Evolutionary conservation across 1,140 invertebrate species (phyloP), one percentile per base, ranked within the genome.

Genomic region (Microplitis demolitor): DNA sequence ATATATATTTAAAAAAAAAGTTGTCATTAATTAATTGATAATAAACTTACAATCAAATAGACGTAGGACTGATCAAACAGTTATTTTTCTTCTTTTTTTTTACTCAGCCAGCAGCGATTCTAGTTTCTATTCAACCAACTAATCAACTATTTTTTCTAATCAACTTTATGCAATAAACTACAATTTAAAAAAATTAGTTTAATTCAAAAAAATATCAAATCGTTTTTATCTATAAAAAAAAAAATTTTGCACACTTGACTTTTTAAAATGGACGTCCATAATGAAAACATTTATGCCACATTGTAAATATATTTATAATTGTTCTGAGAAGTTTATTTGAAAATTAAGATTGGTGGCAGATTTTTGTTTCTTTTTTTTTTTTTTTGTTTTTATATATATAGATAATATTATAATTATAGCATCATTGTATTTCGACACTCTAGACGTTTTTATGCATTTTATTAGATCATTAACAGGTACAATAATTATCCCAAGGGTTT

Each of bases 231-330:
- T 24, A 33, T 33, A 31, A 61, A 31, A 61, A 61, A 24, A 24
- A 61, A 61, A 61, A 31, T 8, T 5, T 24, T 4, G 14, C 53
- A 24, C n/a, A 14, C n/a, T 9, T 56, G 31, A 31, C 4, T 24
- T 61, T 61, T 11, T 6, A 6, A 11, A 39, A 39, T 39, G 39
- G 39, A 39, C 39, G 39, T 39, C 39, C 6, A 11, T 33, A 11
- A 64, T 64, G 37, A 64, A 35, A 64, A 64, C 37, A 64, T 64
- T 64, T 9, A n/a, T 64, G 34, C 62, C 62, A 64, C 62, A n/a
- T 64, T 64, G 39, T 39, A 39, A 45, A 61, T 13, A 64, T 14
- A 37, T 24, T 56, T 56, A 24, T 14, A 24, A 45, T 64, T 64
- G 13, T n/a, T 14, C 37, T 64, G 3, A 14, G 9, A 64, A 13